These are phyloP conservation scores for Epizoanthus rinbou DNA, from an alignment of 92 coral and sea anemone genomes.

Conservation along the genomic window DNA sequence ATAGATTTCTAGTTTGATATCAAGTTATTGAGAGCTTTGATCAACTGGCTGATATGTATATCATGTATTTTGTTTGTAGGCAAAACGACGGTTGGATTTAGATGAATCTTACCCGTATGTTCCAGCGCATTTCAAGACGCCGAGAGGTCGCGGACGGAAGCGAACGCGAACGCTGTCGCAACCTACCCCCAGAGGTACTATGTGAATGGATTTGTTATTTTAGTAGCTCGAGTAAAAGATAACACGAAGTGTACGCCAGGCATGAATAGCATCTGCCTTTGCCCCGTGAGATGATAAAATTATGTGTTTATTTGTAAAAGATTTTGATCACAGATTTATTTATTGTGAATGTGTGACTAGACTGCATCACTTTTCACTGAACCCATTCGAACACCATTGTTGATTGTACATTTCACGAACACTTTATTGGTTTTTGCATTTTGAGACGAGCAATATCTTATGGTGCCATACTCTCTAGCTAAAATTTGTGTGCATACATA, in stretches of 20 bases:
- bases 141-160: constrained; percentile 62
- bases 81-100: constrained; percentile 90
- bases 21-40: not conserved
- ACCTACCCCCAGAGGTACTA: constrained; percentile 71
- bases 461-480: not conserved
- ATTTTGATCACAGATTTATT: constrained; percentile 28
- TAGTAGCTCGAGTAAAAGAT: not conserved
- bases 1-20: not conserved
- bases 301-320: not conserved
- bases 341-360: not conserved
- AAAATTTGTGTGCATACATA: not conserved
- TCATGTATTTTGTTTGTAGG: constrained; percentile 54
- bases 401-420: constrained; percentile 14
- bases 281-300: not conserved
- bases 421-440: constrained; percentile 18
- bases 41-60: not conserved
- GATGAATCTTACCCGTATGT: constrained; percentile 71
- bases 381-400: constrained; percentile 25
- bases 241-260: not conserved
- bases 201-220: not conserved
- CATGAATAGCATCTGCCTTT: not conserved
- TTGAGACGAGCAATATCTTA: not conserved
- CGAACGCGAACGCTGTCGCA: constrained; percentile 69
- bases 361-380: not conserved
- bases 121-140: constrained; percentile 72